Evolutionary conservation across 23 tunicate genomes (phyloP).

Genomic region (Halocynthia roretzi): DNA sequence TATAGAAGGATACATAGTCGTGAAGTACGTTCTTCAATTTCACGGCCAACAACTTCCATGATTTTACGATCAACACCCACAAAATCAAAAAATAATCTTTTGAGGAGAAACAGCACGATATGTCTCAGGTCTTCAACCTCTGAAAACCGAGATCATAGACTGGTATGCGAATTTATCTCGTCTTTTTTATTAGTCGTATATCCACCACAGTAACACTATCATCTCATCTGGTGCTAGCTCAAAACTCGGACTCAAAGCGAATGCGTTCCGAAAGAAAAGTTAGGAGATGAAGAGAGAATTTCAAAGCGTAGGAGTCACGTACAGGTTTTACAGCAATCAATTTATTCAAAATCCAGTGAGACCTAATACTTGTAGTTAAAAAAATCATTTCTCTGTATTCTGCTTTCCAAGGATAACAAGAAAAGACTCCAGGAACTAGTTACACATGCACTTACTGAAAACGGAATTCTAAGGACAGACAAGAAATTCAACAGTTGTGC

Average conservation of each 20-base stretch:
- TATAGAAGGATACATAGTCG: too few relatives aligned
- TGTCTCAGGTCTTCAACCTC: constrained; percentile 2
- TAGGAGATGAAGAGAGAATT: not conserved
- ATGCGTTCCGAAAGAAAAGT: constrained; percentile 2
- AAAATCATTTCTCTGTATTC: not conserved
- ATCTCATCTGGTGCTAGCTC: not conserved
- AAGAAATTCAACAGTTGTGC: constrained; percentile 33
- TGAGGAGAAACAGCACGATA: not conserved
- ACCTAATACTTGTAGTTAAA: not conserved
- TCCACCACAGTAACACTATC: too few relatives aligned
- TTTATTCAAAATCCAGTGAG: not conserved
- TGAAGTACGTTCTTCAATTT: not conserved
- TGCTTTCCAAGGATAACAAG: constrained; percentile 38
- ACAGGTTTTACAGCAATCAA: not conserved
- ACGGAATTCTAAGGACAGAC: constrained; percentile 18
- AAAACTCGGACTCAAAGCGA: not conserved
- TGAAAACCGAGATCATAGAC: not conserved
- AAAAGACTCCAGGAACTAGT: constrained; percentile 40
- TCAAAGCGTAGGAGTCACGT: constrained; percentile 5
- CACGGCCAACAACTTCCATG: constrained; percentile 3
- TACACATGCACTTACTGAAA: constrained; percentile 6
- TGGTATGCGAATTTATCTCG: too few relatives aligned
- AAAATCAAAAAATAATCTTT: constrained; percentile 6
- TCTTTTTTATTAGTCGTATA: too few relatives aligned
- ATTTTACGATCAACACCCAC: constrained; percentile 44